Conservation (phyloP, 2,113 vertebrate genomes). For the Micronycteris hirsuta region DNA sequence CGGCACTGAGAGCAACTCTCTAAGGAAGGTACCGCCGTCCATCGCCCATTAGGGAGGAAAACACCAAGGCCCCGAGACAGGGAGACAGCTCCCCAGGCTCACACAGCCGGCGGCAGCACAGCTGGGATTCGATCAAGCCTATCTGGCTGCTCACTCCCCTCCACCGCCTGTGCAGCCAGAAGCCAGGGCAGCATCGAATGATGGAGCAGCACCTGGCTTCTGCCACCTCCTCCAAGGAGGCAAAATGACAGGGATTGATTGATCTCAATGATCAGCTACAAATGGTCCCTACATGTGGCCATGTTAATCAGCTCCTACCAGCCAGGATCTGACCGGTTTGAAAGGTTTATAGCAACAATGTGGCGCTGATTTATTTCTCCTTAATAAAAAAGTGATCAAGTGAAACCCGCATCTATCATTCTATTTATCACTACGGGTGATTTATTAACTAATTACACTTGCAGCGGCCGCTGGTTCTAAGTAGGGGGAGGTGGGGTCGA, state of each 20-base stretch:
- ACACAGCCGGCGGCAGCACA: background rate
- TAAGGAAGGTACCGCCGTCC: background rate
- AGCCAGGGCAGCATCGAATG: background rate
- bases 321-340: slow-evolving; percentile 82
- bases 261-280: slow-evolving; percentile 84
- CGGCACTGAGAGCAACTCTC: background rate
- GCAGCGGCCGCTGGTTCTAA: slow-evolving; percentile 79
- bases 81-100: background rate
- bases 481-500: slow-evolving; percentile 70
- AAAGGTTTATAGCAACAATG: slow-evolving; percentile 88
- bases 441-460: slow-evolving; percentile 88
- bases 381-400: slow-evolving; percentile 90
- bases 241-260: slow-evolving; percentile 82
- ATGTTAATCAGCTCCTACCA: slow-evolving; percentile 81
- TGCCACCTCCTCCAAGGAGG: slow-evolving; percentile 61
- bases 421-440: slow-evolving; percentile 86
- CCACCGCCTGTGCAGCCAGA: background rate
- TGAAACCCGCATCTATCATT: slow-evolving; percentile 87
- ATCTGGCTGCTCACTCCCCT: background rate
- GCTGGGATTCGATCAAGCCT: background rate
- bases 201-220: slow-evolving; percentile 67
- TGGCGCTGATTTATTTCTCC: slow-evolving; percentile 86
- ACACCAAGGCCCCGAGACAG: background rate
- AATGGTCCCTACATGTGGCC: slow-evolving; percentile 81
- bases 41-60: background rate